These are phyloP conservation scores for Coboldia fuscipes DNA, from an alignment of 1,140 invertebrate species.

Conservation along the genomic window DNA sequence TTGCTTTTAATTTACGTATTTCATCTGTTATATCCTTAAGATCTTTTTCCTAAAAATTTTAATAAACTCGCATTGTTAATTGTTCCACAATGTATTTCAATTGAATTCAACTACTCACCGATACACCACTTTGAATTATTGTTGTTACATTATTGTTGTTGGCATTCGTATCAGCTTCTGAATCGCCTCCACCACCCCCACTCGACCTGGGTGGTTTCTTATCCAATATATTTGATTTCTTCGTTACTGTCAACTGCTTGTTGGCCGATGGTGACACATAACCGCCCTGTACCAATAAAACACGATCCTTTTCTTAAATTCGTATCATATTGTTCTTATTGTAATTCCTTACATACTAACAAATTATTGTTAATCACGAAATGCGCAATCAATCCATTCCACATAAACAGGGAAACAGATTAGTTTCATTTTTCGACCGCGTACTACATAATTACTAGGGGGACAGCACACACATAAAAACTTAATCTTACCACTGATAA, in stretches of 20 bases:
- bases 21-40: slow-evolving; percentile 68
- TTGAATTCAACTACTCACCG: neutral
- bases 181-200: neutral
- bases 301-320: slow-evolving; percentile 28
- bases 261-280: slow-evolving; percentile 28
- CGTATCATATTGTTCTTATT: slow-evolving; percentile 17
- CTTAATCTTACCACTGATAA: too few species aligned
- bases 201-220: slow-evolving; percentile 22
- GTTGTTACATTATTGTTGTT: neutral
- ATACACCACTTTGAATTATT: neutral
- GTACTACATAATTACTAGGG: too few species aligned
- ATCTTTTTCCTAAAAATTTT: slow-evolving; percentile 28
- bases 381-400: slow-evolving; percentile 27
- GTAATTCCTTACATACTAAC: slow-evolving; percentile 7
- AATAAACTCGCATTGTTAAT: slow-evolving; percentile 1
- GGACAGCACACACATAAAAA: too few species aligned
- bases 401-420: too few species aligned
- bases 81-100: neutral
- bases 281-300: slow-evolving; percentile 33
- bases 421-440: too few species aligned
- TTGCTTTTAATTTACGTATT: slow-evolving; percentile 75
- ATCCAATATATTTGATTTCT: slow-evolving; percentile 46
- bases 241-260: slow-evolving; percentile 32
- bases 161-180: neutral
- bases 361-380: slow-evolving; percentile 13